Evolutionary conservation across 2,797 vertebrate species (phyloP), one percentile per base, ranked within the genome.

Genomic region (Acipenser ruthenus): DNA sequence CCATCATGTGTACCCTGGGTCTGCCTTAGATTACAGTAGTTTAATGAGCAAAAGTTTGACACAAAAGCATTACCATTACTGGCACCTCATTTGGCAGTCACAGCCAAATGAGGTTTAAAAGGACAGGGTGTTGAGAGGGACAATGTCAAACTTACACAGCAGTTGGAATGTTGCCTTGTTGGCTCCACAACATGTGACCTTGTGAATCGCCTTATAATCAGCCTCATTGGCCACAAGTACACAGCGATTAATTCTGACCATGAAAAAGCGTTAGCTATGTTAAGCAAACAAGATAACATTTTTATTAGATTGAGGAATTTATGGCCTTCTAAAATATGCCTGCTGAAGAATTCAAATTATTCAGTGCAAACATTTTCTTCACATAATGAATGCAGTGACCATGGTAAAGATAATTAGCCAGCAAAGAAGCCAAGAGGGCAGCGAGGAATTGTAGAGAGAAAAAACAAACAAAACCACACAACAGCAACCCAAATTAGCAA

Each of bases 381-480:
- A 9, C 56, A 60, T 66, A 66, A 66, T 66, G 65, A 66, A 66
- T 60, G 37, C 65, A 60, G 65, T 60, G 48, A 58, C 65, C 48
- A 66, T 60, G 58, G 58, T 10, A 49, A 66, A 66, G 65, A 66
- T 66, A 66, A 66, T 66, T 66, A 66, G 56, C 60, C 56, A 60
- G 65, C 18, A 58, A 60, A 49, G 58, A 66, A 60, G 48, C 48
- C 56, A 49, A 60, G 65, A 61, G 58, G 48, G 65, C 56, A 49
- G 59, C 52, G 49, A 8, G 37, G 37, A 5, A 37, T 5, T 37
- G 37, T 37, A 37, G 5, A 37, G 37, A 37, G 1, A 5, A 37
- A 37, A 18, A 18, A 18, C 1, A 18, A 18, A 18, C 15, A 18
- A 37, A 4, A 18, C 18, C 18, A 18, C 18, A 18, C 18, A 58